A percentile compares a stretch with the other conserved stretches of the same genome.
Evolutionary conservation across 2,888 invertebrate species (phyloP).

Genomic region (Aphodius sticticus): DNA sequence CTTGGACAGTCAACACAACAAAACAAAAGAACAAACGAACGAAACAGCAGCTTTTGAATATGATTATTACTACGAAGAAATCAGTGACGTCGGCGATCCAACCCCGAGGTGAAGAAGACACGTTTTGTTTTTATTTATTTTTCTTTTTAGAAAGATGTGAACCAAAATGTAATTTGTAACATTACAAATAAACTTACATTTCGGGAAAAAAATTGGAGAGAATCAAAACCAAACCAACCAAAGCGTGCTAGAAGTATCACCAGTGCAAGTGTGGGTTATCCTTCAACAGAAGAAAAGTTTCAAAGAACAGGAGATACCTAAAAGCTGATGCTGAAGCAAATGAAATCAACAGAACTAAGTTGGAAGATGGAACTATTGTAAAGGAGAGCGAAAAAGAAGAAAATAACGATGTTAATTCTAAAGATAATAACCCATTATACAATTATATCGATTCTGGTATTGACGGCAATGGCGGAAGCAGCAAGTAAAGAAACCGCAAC

Average conservation of each 20-base stretch:
- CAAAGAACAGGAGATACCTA: neutral
- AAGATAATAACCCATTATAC: slow-evolving; percentile 30
- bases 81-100: too few species aligned
- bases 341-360: neutral
- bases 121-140: too few species aligned
- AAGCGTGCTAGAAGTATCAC: too few species aligned
- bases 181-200: too few species aligned
- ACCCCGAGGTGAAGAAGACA: too few species aligned
- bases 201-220: too few species aligned
- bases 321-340: too few species aligned
- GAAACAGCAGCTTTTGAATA: neutral
- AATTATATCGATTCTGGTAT: slow-evolving; percentile 55
- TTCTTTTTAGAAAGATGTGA: too few species aligned
- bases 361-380: neutral
- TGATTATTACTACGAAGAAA: slow-evolving; percentile 19
- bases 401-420: slow-evolving; percentile 44
- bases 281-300: neutral
- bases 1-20: slow-evolving; percentile 6
- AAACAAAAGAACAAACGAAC: neutral
- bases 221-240: neutral
- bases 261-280: neutral
- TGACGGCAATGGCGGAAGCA: too few species aligned
- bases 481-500: too few species aligned
- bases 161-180: too few species aligned
- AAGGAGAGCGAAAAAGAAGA: slow-evolving; percentile 8